Evolutionary conservation across 2,113 vertebrate genomes (phyloP).

Genomic region (Malaclemys terrapin): DNA sequence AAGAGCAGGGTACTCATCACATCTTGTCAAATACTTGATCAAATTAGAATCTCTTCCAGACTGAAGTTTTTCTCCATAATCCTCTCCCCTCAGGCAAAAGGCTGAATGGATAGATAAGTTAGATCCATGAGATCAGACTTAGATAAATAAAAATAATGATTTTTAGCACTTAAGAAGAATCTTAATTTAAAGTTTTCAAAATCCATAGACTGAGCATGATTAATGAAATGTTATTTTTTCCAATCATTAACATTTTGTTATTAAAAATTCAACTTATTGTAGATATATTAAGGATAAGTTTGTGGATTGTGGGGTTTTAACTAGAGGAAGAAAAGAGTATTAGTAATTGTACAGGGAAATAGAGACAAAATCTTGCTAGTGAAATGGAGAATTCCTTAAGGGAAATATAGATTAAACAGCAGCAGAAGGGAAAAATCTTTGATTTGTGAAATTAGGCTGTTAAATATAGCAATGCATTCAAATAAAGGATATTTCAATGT

Average conservation of each 20-base stretch:
- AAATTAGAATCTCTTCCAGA: constrained; percentile 20
- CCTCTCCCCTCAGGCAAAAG: constrained; percentile 60
- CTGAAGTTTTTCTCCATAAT: constrained; percentile 48
- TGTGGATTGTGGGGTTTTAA: fast-evolving
- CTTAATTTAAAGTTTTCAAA: not conserved
- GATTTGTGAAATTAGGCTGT: not conserved
- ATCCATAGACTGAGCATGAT: not conserved
- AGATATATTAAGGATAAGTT: not conserved
- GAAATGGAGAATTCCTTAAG: not conserved
- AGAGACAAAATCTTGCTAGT: not conserved
- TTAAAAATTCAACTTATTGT: not conserved
- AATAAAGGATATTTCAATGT: not conserved
- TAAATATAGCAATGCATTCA: not conserved
- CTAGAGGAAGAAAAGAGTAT: not conserved
- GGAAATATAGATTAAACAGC: not conserved
- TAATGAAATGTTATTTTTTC: not conserved
- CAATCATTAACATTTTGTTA: not conserved
- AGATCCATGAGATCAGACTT: constrained; percentile 37
- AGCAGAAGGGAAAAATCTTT: not conserved
- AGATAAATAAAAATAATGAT: constrained; percentile 18
- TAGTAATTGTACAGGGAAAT: not conserved
- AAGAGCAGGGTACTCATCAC: fast-evolving
- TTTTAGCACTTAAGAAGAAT: not conserved
- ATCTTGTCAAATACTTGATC: constrained; percentile 21
- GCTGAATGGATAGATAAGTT: constrained; percentile 48